phyloP scores from a whole-genome alignment of 2,888 invertebrate genomes.

The Mythimna vitellina region DNA sequence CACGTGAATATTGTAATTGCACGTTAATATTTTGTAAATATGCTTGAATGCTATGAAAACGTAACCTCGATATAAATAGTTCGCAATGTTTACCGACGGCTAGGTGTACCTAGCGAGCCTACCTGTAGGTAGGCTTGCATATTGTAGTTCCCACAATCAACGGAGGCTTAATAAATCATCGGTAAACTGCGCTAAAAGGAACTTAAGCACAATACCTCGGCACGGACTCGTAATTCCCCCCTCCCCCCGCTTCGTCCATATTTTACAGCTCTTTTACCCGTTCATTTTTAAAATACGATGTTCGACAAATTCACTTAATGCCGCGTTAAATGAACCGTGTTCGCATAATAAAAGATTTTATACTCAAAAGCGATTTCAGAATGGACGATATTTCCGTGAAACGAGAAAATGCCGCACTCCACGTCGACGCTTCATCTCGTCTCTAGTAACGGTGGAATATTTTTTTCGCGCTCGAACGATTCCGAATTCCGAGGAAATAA shows the following conservation, averaged over 20 bases:
- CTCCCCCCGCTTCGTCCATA: conserved; percentile 69
- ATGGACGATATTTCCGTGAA: conserved; percentile 85
- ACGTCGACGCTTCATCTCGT: conserved; percentile 75
- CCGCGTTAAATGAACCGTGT: conserved; percentile 89
- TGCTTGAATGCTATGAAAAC: background rate
- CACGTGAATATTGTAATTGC: background rate
- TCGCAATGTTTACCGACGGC: conserved; percentile 11
- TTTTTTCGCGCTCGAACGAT: conserved; percentile 78
- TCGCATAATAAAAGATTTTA: conserved; percentile 90
- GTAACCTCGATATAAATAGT: conserved; percentile 1
- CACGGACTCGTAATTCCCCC: conserved; percentile 73
- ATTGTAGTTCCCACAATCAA: conserved; percentile 55
- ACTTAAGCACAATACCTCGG: conserved; percentile 74
- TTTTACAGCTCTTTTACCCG: conserved; percentile 84
- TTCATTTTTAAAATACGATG: conserved; percentile 88
- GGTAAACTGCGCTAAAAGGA: conserved; percentile 72
- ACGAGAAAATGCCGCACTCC: conserved; percentile 76
- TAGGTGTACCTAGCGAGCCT: background rate
- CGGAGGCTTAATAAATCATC: conserved; percentile 65
- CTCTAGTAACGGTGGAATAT: conserved; percentile 74
- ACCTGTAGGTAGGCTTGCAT: conserved; percentile 30
- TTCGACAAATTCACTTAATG: conserved; percentile 90
- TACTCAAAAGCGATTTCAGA: conserved; percentile 87
- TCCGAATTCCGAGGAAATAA: conserved; percentile 70
- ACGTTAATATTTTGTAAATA: background rate